Conservation (phyloP, 2,113 vertebrate genomes). For the Nettapus auritus region DNA sequence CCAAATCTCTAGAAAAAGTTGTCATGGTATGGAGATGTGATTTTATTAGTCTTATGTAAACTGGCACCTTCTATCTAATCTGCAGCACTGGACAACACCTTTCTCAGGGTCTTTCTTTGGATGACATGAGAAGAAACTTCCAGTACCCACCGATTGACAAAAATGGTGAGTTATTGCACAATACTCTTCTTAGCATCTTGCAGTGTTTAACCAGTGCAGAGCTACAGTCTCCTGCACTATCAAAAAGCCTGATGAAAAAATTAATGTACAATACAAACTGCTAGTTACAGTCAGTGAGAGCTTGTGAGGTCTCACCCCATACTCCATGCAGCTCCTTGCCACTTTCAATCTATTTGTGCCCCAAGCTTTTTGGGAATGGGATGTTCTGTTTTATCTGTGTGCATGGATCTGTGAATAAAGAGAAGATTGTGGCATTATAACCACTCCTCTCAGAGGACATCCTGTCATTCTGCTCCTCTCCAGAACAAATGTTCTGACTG, state of each 20-base stretch:
- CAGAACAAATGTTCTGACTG: background rate
- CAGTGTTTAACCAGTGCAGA: background rate
- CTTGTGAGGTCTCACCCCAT: background rate
- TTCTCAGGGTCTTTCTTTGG: slow-evolving; percentile 84
- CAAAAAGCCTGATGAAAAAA: background rate
- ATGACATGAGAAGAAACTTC: slow-evolving; percentile 87
- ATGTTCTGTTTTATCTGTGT: background rate
- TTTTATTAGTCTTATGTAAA: background rate
- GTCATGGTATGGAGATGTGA: background rate
- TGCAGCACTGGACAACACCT: slow-evolving; percentile 78
- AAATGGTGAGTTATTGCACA: slow-evolving; percentile 80
- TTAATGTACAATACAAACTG: background rate
- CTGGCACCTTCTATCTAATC: background rate
- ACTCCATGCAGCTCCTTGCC: background rate
- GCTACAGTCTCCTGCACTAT: background rate
- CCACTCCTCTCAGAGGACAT: background rate
- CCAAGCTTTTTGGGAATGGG: too few relatives aligned
- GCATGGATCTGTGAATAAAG: background rate
- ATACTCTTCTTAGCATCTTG: background rate
- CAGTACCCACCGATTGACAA: slow-evolving; percentile 87
- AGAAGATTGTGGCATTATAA: background rate
- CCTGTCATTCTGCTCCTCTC: background rate
- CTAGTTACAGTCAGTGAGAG: accelerated
- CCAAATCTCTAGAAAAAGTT: background rate
- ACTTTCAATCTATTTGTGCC: background rate